These are phyloP conservation scores for Stenolophus ochropezus DNA, from an alignment of 2,888 invertebrate species.

Conservation along the genomic window DNA sequence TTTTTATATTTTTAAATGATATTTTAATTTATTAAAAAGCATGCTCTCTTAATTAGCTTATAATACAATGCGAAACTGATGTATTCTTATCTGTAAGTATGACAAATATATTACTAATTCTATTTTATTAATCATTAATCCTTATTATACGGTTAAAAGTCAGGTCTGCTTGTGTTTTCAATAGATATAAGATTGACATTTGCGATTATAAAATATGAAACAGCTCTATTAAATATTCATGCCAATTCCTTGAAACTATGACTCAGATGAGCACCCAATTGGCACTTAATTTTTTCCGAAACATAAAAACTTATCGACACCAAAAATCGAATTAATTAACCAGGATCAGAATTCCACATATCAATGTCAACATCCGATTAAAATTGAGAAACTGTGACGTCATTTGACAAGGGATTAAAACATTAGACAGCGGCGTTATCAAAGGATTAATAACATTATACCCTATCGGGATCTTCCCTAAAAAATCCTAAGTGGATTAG, in stretches of 20 bases:
- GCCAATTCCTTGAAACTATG: slow-evolving; percentile 4
- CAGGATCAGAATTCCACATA: slow-evolving; percentile 50
- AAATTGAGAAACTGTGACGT: slow-evolving; percentile 54
- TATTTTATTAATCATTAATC: neutral
- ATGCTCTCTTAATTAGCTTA: neutral
- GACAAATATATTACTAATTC: neutral
- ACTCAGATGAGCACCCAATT: slow-evolving; percentile 13
- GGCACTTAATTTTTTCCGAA: slow-evolving; percentile 11
- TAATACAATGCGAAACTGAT: neutral
- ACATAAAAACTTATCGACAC: slow-evolving; percentile 39
- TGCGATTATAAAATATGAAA: slow-evolving; percentile 15
- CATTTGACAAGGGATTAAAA: slow-evolving; percentile 46
- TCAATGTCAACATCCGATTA: slow-evolving; percentile 59
- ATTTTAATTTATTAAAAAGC: too few species aligned
- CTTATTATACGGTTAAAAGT: neutral
- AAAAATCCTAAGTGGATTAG: slow-evolving; percentile 33
- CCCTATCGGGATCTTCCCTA: neutral
- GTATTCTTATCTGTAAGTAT: neutral
- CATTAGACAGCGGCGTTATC: slow-evolving; percentile 58
- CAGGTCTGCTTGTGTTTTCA: neutral
- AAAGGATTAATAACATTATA: slow-evolving; percentile 53
- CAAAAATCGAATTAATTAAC: slow-evolving; percentile 43
- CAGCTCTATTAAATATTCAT: slow-evolving; percentile 17
- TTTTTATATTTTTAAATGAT: too few species aligned
- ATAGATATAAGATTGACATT: slow-evolving; percentile 5